A percentile compares a stretch with the other conserved stretches of the same genome.
Conservation (phyloP, 2,797 vertebrate genomes). For the Periparus ater region DNA sequence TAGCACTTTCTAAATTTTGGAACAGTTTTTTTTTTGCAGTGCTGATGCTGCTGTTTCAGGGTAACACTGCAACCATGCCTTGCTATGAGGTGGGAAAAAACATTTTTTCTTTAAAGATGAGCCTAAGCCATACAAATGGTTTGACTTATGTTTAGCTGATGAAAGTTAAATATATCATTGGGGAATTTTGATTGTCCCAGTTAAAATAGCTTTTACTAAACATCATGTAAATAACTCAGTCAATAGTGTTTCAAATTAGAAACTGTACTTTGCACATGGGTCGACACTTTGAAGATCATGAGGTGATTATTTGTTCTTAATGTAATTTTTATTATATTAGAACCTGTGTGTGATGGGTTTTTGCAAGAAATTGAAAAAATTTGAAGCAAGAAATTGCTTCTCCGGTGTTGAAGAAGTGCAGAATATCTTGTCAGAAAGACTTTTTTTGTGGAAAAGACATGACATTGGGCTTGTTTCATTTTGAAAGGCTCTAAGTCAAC, state of each 20-base stretch:
- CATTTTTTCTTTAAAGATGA: neutral
- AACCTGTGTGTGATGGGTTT: neutral
- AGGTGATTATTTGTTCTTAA: neutral
- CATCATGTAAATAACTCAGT: neutral
- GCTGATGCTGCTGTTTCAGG: neutral
- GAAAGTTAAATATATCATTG: neutral
- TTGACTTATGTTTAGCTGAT: neutral
- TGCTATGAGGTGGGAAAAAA: neutral
- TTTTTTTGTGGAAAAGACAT: neutral
- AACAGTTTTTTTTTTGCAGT: neutral
- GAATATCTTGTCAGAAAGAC: neutral
- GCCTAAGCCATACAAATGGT: neutral
- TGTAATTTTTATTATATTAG: neutral
- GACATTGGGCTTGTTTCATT: neutral
- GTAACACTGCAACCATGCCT: neutral
- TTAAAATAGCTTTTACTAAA: neutral
- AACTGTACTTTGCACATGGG: neutral
- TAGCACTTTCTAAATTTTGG: neutral
- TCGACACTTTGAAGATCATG: neutral
- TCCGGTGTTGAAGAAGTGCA: neutral
- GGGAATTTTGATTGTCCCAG: neutral
- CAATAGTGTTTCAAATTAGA: neutral
- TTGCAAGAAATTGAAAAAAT: too few relatives aligned
- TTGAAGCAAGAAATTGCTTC: too few relatives aligned
- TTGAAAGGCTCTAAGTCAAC: neutral